A percentile compares a stretch with the other conserved stretches of the same genome.
These are phyloP conservation scores for Opisthocomus hoazin DNA, from an alignment of 2,113 vertebrate genomes.

Conservation along the genomic window DNA sequence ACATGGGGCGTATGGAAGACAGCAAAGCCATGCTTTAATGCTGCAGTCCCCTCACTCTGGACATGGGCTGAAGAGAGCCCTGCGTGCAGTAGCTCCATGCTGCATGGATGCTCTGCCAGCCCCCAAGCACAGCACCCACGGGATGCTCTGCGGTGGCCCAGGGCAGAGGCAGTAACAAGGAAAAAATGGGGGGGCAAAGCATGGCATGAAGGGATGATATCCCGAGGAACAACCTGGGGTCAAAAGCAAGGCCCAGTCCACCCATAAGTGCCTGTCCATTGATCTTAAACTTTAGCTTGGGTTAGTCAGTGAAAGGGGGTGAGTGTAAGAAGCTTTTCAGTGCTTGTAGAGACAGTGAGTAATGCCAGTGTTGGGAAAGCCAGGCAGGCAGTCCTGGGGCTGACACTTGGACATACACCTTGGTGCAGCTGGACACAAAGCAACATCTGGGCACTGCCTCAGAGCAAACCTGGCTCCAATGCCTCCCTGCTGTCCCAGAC, in stretches of 20 bases:
- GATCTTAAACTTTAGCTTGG: not conserved
- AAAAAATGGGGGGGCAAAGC: not conserved
- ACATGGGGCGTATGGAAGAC: not conserved
- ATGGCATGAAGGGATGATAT: not conserved
- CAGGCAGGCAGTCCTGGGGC: fast-evolving
- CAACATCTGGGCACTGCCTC: not conserved
- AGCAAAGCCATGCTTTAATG: fast-evolving
- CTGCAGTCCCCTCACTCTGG: not conserved
- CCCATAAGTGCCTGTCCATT: not conserved
- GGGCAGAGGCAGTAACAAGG: not conserved
- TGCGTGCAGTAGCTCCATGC: not conserved
- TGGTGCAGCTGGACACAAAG: not conserved
- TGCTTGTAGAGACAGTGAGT: not conserved
- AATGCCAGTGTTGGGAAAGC: fast-evolving
- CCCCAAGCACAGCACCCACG: not conserved
- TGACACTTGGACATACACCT: not conserved
- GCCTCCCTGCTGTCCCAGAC: not conserved
- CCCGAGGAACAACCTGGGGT: not conserved
- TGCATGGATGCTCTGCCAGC: not conserved
- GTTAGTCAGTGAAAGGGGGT: not conserved
- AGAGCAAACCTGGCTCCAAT: not conserved
- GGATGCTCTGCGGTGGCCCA: not conserved
- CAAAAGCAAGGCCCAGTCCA: not conserved
- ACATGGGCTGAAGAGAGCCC: not conserved
- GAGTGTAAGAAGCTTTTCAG: not conserved